These are phyloP conservation scores for Wiebesia pumilae DNA, from an alignment of 1,140 invertebrate genomes.

Conservation along the genomic window DNA sequence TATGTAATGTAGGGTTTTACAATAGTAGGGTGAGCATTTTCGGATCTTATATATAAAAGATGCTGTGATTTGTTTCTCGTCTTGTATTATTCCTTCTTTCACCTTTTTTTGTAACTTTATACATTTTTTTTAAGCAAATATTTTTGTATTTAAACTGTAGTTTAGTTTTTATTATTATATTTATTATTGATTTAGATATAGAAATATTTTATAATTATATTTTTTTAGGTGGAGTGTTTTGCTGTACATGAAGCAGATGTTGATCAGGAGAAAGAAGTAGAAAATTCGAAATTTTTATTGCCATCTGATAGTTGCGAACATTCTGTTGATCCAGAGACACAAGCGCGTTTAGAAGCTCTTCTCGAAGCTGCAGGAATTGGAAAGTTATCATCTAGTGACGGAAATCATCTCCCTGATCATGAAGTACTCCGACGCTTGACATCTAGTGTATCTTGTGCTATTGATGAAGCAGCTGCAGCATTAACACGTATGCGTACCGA, in stretches of 20 bases:
- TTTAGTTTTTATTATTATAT: too few species aligned
- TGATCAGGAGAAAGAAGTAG: constrained; percentile 81
- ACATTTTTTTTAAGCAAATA: too few species aligned
- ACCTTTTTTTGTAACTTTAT: too few species aligned
- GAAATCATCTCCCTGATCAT: constrained; percentile 86
- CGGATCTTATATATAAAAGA: too few species aligned
- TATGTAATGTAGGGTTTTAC: too few species aligned
- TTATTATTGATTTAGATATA: background rate
- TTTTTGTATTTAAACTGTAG: too few species aligned
- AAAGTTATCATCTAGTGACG: constrained; percentile 84
- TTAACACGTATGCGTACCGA: constrained; percentile 95
- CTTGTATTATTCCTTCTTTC: too few species aligned
- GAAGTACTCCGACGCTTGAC: constrained; percentile 89
- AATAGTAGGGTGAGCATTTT: too few species aligned
- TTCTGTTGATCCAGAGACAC: constrained; percentile 92
- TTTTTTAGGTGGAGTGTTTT: constrained; percentile 81
- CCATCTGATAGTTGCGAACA: constrained; percentile 83
- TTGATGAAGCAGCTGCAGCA: constrained; percentile 96
- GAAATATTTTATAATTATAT: background rate
- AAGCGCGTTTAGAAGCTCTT: constrained; percentile 89
- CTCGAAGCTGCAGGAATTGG: constrained; percentile 89
- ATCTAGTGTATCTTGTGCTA: constrained; percentile 92
- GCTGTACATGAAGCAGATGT: constrained; percentile 80
- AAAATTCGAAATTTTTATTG: constrained; percentile 87
- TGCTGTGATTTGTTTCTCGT: too few species aligned